Evolutionary conservation across 2,113 vertebrate genomes (phyloP).

Genomic region (Vidua chalybeata): DNA sequence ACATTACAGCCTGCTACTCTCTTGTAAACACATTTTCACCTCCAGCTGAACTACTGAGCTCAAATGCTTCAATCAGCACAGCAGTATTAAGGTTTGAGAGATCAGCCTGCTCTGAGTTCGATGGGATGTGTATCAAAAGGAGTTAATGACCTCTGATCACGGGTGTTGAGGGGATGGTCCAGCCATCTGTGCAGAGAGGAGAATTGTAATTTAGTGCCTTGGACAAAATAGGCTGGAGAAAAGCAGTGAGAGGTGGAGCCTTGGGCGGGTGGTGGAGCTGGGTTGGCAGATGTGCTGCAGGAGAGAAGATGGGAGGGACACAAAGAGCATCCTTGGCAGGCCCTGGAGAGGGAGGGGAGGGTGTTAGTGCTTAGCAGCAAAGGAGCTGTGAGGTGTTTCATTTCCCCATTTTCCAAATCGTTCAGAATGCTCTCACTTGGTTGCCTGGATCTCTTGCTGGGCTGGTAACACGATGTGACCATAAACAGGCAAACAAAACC

Average conservation of each 20-base stretch:
- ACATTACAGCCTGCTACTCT: constrained; percentile 8
- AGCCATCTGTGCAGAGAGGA: not conserved
- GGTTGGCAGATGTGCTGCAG: not conserved
- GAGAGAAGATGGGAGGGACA: not conserved
- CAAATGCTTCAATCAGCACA: not conserved
- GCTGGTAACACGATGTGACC: not conserved
- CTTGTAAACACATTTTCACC: constrained; percentile 19
- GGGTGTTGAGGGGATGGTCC: not conserved
- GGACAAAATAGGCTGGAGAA: not conserved
- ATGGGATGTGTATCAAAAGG: not conserved
- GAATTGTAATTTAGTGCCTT: not conserved
- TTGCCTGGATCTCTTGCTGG: not conserved
- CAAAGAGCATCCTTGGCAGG: not conserved
- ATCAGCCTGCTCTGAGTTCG: not conserved
- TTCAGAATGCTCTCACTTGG: not conserved
- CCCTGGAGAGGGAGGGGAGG: not conserved
- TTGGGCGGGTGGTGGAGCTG: accelerated
- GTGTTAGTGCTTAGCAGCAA: not conserved
- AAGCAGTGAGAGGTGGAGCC: not conserved
- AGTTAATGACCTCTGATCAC: not conserved
- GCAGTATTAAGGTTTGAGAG: not conserved
- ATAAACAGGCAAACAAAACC: not conserved
- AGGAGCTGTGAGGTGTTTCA: not conserved
- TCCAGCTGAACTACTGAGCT: not conserved
- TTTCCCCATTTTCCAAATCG: not conserved